Evolutionary conservation across 2,888 invertebrate species (phyloP).

Genomic region (Melipona bicolor): DNA sequence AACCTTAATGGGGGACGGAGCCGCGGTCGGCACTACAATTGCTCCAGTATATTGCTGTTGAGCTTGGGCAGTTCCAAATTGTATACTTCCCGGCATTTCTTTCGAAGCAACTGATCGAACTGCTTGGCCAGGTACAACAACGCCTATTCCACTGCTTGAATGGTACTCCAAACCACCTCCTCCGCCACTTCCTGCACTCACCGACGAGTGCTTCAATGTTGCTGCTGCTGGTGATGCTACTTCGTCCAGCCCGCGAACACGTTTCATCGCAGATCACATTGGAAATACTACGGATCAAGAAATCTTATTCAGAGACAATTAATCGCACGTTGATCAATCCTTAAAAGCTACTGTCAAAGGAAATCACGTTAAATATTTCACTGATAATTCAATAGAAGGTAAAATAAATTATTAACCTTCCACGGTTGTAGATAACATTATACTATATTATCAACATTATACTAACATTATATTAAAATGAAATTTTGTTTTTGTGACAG

Average conservation of each 20-base stretch:
- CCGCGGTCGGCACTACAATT: constrained; percentile 82
- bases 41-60: constrained; percentile 83
- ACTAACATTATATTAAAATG: background rate
- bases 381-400: background rate
- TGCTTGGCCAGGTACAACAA: constrained; percentile 81
- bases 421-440: too few species aligned
- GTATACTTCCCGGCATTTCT: constrained; percentile 84
- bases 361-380: background rate
- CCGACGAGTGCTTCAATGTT: constrained; percentile 85
- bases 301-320: background rate
- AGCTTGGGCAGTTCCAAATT: constrained; percentile 82
- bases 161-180: constrained; percentile 81
- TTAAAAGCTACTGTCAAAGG: background rate
- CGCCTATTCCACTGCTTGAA: constrained; percentile 81
- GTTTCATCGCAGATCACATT: constrained; percentile 89
- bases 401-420: background rate
- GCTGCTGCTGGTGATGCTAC: constrained; percentile 83
- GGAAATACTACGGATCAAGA: constrained; percentile 84
- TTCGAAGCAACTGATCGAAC: constrained; percentile 82
- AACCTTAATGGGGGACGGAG: constrained; percentile 83
- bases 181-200: constrained; percentile 80
- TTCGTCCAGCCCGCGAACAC: constrained; percentile 84
- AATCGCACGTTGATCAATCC: background rate
- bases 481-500: background rate
- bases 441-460: too few species aligned